Base-by-base conservation (phyloP, 2,888 invertebrate species). In the Erebia aethiops region DNA sequence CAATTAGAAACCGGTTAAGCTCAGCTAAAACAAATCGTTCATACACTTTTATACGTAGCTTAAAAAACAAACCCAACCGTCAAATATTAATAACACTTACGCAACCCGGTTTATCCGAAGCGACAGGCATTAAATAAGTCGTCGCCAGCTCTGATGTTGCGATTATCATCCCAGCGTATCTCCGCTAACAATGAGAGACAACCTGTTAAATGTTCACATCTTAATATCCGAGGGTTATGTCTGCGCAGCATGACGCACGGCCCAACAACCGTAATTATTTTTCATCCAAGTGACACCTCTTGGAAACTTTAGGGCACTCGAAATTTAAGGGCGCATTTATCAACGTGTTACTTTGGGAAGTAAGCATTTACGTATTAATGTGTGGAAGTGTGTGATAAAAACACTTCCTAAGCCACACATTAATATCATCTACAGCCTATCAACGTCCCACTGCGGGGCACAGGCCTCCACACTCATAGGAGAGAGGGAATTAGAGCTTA, bases 101-200 rank as follows among this genome's bases (percentile, higher is more conserved):
- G 73, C 72, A 74, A 74, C 77, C 75, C 74, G 75, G 73, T 73
- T 76, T 79, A 86, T 86, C 77, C 80, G 82, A 91, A 87, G 87
- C 87, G 89, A 92, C 93, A 90, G 84, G 88, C 89, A 88, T 91
- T 87, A 91, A 92, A 90, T 90, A 87, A 93, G 85, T 88, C 86
- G 85, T 86, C 85, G 84, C 82, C 81, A 81, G 80, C 81, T 81
- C 82, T 81, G 81, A 82, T 83, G 84, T 84, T 82, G 81, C 79
- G 86, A 86, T 91, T 90, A 91, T 91, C 90, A 83, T 84, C 78
- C 82, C 82, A 81, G 84, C 86, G 84, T 82, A 89, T 92, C 89
- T 89, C 76, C 74, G 79, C 80, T 84, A 84, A 87, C 87, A 87
- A 85, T 85, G 85, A 86, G 82, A 84, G 87, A 86, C 86, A 87